Conservation (phyloP, 2,888 invertebrate species). For the Eristalinus sepulchralis region DNA sequence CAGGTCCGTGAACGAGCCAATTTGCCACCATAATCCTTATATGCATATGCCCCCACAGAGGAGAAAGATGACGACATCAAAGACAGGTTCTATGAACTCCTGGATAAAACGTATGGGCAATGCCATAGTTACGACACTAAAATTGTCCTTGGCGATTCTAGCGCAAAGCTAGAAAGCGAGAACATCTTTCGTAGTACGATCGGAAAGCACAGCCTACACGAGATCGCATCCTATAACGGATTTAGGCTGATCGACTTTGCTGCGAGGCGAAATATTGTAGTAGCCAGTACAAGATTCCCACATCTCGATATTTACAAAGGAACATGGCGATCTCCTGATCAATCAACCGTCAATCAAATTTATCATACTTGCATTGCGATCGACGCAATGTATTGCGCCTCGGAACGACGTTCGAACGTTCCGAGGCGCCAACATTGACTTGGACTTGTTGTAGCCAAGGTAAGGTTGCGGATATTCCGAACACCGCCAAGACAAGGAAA, state of each 20-base stretch:
- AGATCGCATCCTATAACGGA: neutral
- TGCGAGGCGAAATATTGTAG: constrained; percentile 29
- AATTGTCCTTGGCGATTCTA: neutral
- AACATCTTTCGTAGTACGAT: constrained; percentile 13
- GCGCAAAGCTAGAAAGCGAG: constrained; percentile 36
- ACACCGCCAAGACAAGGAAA: neutral
- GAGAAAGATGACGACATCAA: neutral
- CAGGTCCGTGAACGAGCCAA: no score
- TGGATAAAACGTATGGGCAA: neutral
- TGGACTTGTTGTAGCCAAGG: constrained; percentile 8
- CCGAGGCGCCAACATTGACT: constrained; percentile 20
- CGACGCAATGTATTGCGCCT: neutral
- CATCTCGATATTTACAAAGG: constrained; percentile 36
- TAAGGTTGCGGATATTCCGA: constrained; percentile 1
- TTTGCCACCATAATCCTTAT: neutral
- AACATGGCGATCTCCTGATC: neutral
- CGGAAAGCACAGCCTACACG: constrained; percentile 6
- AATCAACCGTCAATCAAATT: constrained; percentile 4
- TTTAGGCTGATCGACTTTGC: constrained; percentile 42
- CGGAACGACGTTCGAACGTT: neutral
- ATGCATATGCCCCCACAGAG: neutral
- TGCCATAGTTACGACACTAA: neutral
- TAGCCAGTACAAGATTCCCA: constrained; percentile 40
- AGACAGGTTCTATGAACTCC: neutral
- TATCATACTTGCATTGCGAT: constrained; percentile 6